phyloP scores from a whole-genome alignment of 2,888 invertebrate genomes.

The Ichneumon xanthorius region DNA sequence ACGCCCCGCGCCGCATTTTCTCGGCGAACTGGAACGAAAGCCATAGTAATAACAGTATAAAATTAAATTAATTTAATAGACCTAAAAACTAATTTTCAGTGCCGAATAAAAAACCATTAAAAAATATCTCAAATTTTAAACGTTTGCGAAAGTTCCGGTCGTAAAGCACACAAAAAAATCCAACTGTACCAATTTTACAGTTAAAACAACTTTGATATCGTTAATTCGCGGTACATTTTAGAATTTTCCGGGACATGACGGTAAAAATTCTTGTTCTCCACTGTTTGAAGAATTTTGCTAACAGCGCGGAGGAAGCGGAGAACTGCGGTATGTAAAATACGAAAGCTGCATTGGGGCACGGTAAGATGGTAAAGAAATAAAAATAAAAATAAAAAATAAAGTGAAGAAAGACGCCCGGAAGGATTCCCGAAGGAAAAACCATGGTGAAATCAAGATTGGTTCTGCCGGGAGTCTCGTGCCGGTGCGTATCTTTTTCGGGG shows the following conservation, averaged over 20 bases:
- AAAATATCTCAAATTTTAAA: neutral
- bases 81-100: neutral
- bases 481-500: conserved; percentile 66
- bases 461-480: conserved; percentile 61
- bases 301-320: neutral
- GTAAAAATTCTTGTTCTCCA: neutral
- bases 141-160: neutral
- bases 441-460: conserved; percentile 68
- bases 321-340: conserved; percentile 15
- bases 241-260: neutral
- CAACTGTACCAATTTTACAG: neutral
- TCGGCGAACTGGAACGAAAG: neutral
- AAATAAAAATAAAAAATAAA: neutral
- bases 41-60: neutral
- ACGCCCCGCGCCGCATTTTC: neutral
- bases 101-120: too few species aligned
- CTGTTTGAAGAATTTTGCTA: conserved; percentile 10
- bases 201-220: neutral
- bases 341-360: conserved; percentile 15
- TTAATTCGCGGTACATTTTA: neutral
- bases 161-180: neutral
- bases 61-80: neutral
- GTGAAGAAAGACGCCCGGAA: conserved; percentile 48
- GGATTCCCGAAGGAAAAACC: conserved; percentile 51
- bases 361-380: too few species aligned